These are phyloP conservation scores for Toxonevra muliebris DNA, from an alignment of 2,888 invertebrate genomes.

Conservation along the genomic window DNA sequence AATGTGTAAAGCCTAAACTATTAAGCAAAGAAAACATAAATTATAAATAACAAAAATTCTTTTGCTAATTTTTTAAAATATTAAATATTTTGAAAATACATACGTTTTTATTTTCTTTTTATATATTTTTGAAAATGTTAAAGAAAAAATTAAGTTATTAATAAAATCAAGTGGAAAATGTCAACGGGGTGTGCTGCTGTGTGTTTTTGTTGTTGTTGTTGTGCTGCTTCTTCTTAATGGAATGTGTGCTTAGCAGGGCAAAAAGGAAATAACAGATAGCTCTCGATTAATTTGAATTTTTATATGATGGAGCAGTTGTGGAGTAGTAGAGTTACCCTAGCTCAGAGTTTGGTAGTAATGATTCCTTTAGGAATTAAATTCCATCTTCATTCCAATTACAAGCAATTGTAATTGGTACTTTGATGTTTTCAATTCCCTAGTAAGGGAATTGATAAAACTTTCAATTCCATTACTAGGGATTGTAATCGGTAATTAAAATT, in stretches of 20 bases:
- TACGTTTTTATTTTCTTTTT: background rate
- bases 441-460: too few species aligned
- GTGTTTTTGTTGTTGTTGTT: background rate
- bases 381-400: too few species aligned
- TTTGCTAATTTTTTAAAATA: constrained; percentile 29
- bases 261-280: too few species aligned
- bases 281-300: too few species aligned
- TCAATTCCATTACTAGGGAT: too few species aligned
- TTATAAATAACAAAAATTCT: constrained; percentile 25
- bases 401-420: too few species aligned
- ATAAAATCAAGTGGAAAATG: background rate
- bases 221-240: background rate
- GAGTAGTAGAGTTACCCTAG: too few species aligned
- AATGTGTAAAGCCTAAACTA: constrained; percentile 14
- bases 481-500: too few species aligned
- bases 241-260: background rate
- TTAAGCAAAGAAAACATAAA: constrained; percentile 23
- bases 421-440: too few species aligned
- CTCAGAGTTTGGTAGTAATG: too few species aligned
- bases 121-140: background rate
- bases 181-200: background rate
- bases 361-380: too few species aligned
- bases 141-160: constrained; percentile 11
- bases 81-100: constrained; percentile 21
- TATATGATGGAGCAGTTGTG: too few species aligned